Conservation (phyloP, 2,797 vertebrate species). For the Gastrophryne carolinensis region DNA sequence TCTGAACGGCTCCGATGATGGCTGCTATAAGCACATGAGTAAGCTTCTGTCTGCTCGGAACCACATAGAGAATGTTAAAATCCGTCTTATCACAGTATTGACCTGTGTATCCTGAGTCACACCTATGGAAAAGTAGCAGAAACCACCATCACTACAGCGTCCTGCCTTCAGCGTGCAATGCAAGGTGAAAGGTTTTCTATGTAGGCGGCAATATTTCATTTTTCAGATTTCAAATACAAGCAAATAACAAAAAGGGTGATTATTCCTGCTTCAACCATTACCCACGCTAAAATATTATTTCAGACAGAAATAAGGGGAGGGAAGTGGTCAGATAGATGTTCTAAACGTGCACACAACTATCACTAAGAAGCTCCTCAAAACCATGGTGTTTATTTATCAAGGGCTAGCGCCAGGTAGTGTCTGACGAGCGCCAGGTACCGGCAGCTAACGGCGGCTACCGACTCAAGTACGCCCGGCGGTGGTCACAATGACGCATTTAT, state of each 20-base stretch:
- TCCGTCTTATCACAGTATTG: conserved; percentile 89
- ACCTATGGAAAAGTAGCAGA: conserved; percentile 71
- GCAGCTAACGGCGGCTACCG: too few relatives aligned
- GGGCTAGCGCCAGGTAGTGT: too few relatives aligned
- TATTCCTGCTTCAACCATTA: too few relatives aligned
- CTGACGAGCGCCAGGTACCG: too few relatives aligned
- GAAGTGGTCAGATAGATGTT: too few relatives aligned
- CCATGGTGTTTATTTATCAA: too few relatives aligned
- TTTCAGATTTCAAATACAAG: not conserved
- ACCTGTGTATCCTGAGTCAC: conserved; percentile 90
- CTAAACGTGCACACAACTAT: too few relatives aligned
- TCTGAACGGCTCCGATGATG: conserved; percentile 94
- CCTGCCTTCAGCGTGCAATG: not conserved
- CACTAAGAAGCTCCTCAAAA: too few relatives aligned
- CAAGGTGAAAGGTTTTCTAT: not conserved
- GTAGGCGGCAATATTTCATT: not conserved
- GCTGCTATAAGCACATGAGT: conserved; percentile 94
- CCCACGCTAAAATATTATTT: too few relatives aligned
- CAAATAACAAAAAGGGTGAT: not conserved
- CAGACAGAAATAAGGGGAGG: too few relatives aligned
- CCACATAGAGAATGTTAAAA: conserved; percentile 94
- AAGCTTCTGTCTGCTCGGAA: conserved; percentile 93
- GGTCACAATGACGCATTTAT: too few relatives aligned
- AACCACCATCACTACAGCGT: not conserved
- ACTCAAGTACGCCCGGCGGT: too few relatives aligned